These are phyloP conservation scores for Drosophila santomea DNA, from an alignment of 1,140 invertebrate genomes.

Conservation along the genomic window DNA sequence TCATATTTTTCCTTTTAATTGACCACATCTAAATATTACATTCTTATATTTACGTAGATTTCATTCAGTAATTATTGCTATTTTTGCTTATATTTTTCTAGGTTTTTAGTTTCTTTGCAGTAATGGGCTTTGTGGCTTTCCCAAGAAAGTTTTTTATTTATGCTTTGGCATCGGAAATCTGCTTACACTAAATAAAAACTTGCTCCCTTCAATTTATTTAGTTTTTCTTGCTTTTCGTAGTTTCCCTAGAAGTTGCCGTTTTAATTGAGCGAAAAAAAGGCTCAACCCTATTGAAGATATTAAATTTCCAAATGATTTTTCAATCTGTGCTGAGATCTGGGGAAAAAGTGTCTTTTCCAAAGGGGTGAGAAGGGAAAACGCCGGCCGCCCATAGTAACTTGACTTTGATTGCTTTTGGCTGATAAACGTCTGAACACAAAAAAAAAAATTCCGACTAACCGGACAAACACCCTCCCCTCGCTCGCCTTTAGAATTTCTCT, in stretches of 20 bases:
- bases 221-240: neutral
- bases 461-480: neutral
- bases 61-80: no score
- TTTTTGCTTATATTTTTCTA: no score
- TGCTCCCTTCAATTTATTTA: neutral
- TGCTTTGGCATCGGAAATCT: neutral
- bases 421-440: constrained; percentile 45
- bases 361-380: neutral
- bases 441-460: constrained; percentile 34
- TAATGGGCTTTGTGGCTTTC: neutral
- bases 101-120: no score
- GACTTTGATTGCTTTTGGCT: constrained; percentile 50
- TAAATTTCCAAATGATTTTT: constrained; percentile 34
- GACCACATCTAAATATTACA: no score
- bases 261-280: constrained; percentile 31
- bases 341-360: no score
- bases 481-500: neutral
- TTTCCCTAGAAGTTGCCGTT: constrained; percentile 21
- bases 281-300: constrained; percentile 24
- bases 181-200: constrained; percentile 4
- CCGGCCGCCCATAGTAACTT: constrained; percentile 13
- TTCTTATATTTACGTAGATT: no score
- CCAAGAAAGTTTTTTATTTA: no score
- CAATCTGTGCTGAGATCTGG: constrained; percentile 8
- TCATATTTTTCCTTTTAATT: no score